Percentiles rank a stretch among this genome's conserved stretches.
Evolutionary conservation across 2,113 vertebrate species (phyloP).

Genomic region (Myotis yumanensis): DNA sequence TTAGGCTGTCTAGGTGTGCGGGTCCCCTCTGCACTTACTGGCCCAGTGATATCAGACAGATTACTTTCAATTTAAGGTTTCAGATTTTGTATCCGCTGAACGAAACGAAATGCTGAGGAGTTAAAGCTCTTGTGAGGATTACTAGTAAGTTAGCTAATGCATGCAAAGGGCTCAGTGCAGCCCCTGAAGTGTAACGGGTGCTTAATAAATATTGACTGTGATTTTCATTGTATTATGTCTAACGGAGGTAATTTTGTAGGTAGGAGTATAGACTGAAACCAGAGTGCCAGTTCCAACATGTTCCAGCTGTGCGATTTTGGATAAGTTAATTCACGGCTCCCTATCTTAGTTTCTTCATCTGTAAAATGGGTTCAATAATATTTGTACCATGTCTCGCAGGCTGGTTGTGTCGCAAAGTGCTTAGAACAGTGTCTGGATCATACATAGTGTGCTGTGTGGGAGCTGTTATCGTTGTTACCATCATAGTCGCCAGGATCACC

Average conservation of each 20-base stretch:
- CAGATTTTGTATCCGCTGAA: neutral
- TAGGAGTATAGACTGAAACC: neutral
- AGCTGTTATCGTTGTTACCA: neutral
- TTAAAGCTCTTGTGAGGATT: neutral
- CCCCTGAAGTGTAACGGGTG: neutral
- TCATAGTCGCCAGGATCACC: neutral
- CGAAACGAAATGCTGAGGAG: neutral
- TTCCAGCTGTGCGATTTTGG: neutral
- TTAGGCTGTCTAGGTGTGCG: neutral
- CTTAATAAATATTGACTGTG: neutral
- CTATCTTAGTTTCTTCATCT: neutral
- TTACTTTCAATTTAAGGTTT: neutral
- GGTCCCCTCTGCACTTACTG: neutral
- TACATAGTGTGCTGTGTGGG: accelerated
- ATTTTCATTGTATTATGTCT: neutral
- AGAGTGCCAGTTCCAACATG: neutral
- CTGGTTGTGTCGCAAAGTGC: neutral
- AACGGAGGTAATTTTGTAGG: neutral
- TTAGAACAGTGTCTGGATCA: neutral
- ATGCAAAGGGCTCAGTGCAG: neutral
- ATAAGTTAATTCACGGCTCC: neutral
- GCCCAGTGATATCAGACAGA: neutral
- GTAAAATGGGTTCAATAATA: neutral
- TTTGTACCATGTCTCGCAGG: neutral
- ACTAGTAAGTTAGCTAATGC: neutral